A percentile compares a stretch with the other conserved stretches of the same genome.
Conservation (phyloP, 2,888 invertebrate species). For the Tupiocoris notatus region DNA sequence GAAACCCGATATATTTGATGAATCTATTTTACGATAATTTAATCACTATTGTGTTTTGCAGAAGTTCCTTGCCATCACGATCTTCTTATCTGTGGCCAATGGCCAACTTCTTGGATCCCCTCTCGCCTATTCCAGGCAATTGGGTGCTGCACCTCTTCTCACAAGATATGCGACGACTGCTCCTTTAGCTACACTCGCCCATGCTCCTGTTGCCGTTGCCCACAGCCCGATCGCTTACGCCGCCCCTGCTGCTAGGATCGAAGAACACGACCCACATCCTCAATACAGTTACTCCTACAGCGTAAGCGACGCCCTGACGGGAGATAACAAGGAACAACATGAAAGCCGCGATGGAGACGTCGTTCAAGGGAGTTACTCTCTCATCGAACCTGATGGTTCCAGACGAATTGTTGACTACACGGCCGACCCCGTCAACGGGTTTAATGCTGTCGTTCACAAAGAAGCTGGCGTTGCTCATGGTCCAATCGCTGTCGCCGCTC, state of each 20-base stretch:
- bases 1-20: too few species aligned
- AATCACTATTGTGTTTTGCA: constrained; percentile 12
- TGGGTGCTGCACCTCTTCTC: not conserved
- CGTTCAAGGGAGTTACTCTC: constrained; percentile 34
- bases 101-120: constrained; percentile 16
- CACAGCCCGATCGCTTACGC: constrained; percentile 20
- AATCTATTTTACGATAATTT: too few species aligned
- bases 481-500: constrained; percentile 33
- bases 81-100: constrained; percentile 1
- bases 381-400: constrained; percentile 24
- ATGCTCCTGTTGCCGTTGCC: constrained; percentile 14
- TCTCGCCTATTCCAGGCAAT: constrained; percentile 1
- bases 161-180: constrained; percentile 8
- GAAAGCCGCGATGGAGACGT: constrained; percentile 27
- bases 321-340: constrained; percentile 20
- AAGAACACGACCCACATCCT: constrained; percentile 31
- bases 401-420: constrained; percentile 34
- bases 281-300: constrained; percentile 36
- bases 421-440: constrained; percentile 34
- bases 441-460: constrained; percentile 33
- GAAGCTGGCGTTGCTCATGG: constrained; percentile 31
- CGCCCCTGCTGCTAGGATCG: constrained; percentile 3
- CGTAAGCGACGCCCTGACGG: constrained; percentile 22
- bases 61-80: constrained; percentile 9
- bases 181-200: constrained; percentile 2